Evolutionary conservation across 2,888 invertebrate species (phyloP).

Genomic region (Oegoconia quadripuncta): DNA sequence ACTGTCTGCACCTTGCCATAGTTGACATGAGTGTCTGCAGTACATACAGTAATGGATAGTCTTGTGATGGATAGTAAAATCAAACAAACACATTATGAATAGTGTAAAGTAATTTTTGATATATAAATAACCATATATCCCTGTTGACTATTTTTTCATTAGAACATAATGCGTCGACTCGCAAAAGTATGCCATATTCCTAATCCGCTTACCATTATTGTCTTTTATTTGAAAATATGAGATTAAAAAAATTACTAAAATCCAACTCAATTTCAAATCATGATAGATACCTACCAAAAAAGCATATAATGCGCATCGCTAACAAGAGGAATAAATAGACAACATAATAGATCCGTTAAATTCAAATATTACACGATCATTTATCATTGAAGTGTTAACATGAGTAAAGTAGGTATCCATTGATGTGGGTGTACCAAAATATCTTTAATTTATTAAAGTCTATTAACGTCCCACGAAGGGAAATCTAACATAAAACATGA

Average conservation of each 20-base stretch:
- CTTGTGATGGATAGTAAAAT: neutral
- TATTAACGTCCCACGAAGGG: conserved; percentile 11
- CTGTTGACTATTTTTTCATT: no score
- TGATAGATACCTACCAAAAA: no score
- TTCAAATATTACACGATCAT: conserved; percentile 4
- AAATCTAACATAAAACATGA: conserved; percentile 21
- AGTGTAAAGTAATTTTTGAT: neutral
- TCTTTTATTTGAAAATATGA: no score
- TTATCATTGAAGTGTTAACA: conserved; percentile 8
- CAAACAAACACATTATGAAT: neutral
- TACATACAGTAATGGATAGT: conserved; percentile 1
- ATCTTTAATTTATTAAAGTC: conserved; percentile 13
- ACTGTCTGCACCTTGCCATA: conserved; percentile 1
- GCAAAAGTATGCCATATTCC: no score
- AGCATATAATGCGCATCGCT: no score
- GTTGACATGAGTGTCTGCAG: neutral
- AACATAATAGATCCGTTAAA: no score
- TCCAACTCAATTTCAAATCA: no score
- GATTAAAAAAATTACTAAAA: no score
- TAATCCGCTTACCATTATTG: no score
- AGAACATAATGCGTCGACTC: no score
- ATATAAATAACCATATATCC: no score
- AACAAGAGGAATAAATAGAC: no score
- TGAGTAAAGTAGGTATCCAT: neutral
- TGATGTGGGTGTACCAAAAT: conserved; percentile 7